Percentiles rank a stretch among this genome's conserved stretches.
phyloP scores from a whole-genome alignment of 2,888 invertebrate species.

The Leptinotarsa peninsularis region DNA sequence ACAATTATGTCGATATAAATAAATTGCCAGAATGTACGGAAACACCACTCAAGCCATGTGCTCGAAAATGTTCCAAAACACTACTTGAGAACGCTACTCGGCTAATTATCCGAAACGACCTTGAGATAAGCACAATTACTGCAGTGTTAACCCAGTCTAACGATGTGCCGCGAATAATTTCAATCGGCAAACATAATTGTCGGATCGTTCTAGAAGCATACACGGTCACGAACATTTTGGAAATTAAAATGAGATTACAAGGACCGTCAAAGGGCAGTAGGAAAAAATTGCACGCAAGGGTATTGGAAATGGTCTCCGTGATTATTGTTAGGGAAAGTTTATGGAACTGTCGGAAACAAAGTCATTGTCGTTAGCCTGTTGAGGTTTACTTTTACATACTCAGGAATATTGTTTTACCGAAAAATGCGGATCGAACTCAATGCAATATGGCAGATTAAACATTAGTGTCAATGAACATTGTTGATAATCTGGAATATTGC shows the following conservation, averaged over 20 bases:
- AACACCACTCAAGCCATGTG: background rate
- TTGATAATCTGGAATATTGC: too few species aligned
- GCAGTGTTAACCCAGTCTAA: conserved; percentile 8
- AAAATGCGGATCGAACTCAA: too few species aligned
- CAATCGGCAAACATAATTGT: background rate
- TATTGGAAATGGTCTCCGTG: background rate
- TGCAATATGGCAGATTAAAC: too few species aligned
- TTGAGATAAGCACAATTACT: conserved; percentile 15
- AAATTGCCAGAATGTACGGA: background rate
- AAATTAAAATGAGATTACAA: background rate
- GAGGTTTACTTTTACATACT: too few species aligned
- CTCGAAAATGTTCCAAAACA: background rate
- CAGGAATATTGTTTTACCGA: too few species aligned
- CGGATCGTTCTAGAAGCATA: background rate
- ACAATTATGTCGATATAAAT: background rate
- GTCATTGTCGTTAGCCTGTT: too few species aligned
- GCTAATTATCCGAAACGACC: background rate
- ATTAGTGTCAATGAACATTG: too few species aligned
- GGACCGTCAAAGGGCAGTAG: background rate
- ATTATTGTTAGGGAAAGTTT: background rate
- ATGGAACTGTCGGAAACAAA: too few species aligned
- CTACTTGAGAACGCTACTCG: background rate
- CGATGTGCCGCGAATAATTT: background rate
- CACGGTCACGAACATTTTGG: background rate
- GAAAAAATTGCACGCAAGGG: background rate